Percentiles rank a stretch among this genome's conserved stretches.
Conservation (phyloP, 2,888 invertebrate genomes). For the Tetheella fluctuosa region DNA sequence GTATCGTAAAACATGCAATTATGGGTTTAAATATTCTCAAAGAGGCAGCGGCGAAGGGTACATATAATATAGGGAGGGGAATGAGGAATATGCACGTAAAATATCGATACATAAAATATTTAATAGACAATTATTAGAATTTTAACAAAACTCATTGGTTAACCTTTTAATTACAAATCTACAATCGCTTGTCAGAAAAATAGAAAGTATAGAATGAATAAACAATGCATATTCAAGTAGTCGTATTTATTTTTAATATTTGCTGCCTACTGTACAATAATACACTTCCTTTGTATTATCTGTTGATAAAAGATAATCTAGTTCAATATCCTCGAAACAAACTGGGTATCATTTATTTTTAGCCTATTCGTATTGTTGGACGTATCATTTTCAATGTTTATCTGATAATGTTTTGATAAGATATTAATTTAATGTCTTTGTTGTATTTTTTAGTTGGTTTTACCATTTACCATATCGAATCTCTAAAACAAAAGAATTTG, state of each 20-base stretch:
- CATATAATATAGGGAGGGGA: constrained; percentile 20
- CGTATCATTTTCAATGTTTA: neutral
- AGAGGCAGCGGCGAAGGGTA: constrained; percentile 40
- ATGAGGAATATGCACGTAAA: neutral
- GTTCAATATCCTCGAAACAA: constrained; percentile 30
- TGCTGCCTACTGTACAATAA: neutral
- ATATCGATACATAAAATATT: constrained; percentile 11
- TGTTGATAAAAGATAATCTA: neutral
- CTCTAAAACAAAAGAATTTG: neutral
- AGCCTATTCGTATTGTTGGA: neutral
- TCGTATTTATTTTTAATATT: neutral
- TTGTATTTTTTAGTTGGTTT: neutral
- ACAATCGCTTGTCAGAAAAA: no score
- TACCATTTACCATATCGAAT: neutral
- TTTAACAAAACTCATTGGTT: no score
- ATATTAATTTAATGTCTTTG: neutral
- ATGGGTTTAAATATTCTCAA: constrained; percentile 58
- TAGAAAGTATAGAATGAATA: neutral
- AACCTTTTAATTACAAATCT: no score
- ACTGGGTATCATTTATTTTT: constrained; percentile 13
- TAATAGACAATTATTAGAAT: no score
- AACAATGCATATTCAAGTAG: neutral
- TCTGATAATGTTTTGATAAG: neutral
- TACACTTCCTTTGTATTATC: neutral
- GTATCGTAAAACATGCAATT: constrained; percentile 77